phyloP scores from a whole-genome alignment of 1,140 invertebrate species.

The Brachionus rotundiformis region DNA sequence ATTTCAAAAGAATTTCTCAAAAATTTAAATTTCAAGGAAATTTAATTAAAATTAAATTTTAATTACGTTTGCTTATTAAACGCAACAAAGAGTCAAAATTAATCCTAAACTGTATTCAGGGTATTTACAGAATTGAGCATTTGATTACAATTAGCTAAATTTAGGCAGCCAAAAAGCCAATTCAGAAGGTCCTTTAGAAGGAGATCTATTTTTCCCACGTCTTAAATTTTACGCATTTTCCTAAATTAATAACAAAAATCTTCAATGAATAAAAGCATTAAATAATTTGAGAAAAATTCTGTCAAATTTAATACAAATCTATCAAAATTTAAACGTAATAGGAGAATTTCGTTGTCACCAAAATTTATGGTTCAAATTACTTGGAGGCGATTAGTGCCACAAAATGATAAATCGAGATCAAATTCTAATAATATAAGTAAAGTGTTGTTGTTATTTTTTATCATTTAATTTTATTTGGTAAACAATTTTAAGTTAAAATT shows the following conservation, averaged over 20 bases:
- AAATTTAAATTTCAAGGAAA: constrained; percentile 4
- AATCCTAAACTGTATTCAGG: background rate
- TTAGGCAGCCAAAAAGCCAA: background rate
- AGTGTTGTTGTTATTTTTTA: background rate
- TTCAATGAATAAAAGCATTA: background rate
- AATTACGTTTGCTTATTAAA: background rate
- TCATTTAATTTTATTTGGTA: background rate
- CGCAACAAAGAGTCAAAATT: background rate
- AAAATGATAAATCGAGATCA: background rate
- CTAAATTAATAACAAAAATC: background rate
- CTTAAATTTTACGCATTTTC: background rate
- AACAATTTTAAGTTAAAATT: background rate
- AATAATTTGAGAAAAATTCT: background rate
- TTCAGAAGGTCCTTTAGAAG: background rate
- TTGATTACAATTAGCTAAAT: background rate
- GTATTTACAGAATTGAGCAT: background rate
- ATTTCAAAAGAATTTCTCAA: background rate
- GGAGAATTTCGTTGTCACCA: no score
- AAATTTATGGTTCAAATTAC: background rate
- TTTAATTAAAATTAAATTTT: background rate
- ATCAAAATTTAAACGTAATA: background rate
- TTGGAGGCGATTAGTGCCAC: background rate
- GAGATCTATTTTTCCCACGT: background rate
- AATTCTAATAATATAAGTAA: background rate
- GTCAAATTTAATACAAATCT: background rate